Conservation (phyloP, 2,888 invertebrate genomes). For the Pogonocherus hispidulus region DNA sequence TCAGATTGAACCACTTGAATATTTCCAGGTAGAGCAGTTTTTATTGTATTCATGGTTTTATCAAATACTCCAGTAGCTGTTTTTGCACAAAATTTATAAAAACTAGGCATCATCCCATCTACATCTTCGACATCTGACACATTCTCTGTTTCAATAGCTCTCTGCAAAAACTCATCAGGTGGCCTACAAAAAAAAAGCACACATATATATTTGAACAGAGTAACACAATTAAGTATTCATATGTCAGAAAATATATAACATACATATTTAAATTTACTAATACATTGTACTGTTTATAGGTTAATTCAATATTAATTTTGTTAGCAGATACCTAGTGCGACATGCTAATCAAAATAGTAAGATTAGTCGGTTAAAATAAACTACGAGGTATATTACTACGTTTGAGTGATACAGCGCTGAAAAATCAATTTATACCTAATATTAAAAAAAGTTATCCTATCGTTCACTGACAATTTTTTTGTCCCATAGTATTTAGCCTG, state of each 20-base stretch:
- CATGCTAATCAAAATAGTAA: background rate
- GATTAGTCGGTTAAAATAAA: background rate
- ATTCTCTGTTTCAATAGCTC: conserved; percentile 46
- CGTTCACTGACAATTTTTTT: conserved; percentile 32
- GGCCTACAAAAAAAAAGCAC: conserved; percentile 47
- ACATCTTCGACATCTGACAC: conserved; percentile 56
- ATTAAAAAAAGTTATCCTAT: conserved; percentile 41
- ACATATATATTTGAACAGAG: no score
- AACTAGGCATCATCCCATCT: conserved; percentile 66
- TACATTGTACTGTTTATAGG: no score
- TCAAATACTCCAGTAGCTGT: conserved; percentile 83
- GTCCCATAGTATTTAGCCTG: conserved; percentile 41
- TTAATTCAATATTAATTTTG: background rate
- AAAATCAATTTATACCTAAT: conserved; percentile 34
- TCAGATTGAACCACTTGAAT: conserved; percentile 66
- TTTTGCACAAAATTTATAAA: conserved; percentile 78
- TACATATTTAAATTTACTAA: no score
- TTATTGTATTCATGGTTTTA: conserved; percentile 79
- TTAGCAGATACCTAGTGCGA: background rate
- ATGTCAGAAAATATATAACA: no score
- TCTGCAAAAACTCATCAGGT: conserved; percentile 55
- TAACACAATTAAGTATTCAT: no score
- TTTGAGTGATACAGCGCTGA: background rate
- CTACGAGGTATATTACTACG: background rate
- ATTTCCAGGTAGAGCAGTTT: conserved; percentile 77